Evolutionary conservation across 2,113 vertebrate genomes (phyloP), one percentile per base, ranked within the genome.

Genomic region (Myxocyprinus asiaticus): DNA sequence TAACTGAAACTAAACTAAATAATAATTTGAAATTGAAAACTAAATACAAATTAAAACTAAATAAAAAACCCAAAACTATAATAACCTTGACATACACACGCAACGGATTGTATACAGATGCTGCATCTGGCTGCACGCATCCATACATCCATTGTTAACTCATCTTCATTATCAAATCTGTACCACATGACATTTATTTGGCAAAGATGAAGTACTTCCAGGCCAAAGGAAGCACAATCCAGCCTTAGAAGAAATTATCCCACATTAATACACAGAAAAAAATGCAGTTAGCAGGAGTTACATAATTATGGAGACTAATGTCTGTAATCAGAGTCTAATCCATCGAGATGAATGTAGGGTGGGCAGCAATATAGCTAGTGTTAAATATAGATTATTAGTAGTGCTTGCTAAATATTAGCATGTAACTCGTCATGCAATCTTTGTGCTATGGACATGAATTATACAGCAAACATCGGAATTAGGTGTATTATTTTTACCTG

Each of bases 101-200:
- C 67, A 15, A 22, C 48, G 7, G 67, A 51, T 68, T 10, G 17
- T 9, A 51, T 6, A 51, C 67, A 68, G 45, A 68, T 68, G 67
- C 47, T 33, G 6, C 3, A 5, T 47, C 48, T 68, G 22, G 22
- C 66, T 67, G 45, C 10, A 12, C 22, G 17, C 47, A 67, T 67
- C 3, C 47, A 68, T 51, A 3, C 47, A 68, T 6, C 6, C 9
- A 48, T 48, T 48, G 47, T 67, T 8, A 33, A 33, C 15, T 68
- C 67, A 33, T 33, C 22, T 33, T 33, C 22, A 33, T 33, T 33
- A 33, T 51, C 67, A 55, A 55, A 69, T 53, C 48, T 0, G 11
- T 5, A 69, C 22, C 67, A 58, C 10, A 71, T 71, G 69, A 58
- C 53, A 71, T 10, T 33, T 3, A 45, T 71, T 71, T 58, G 11